Conservation (phyloP, 2,888 invertebrate species). For the Masnerella sp. region DNA sequence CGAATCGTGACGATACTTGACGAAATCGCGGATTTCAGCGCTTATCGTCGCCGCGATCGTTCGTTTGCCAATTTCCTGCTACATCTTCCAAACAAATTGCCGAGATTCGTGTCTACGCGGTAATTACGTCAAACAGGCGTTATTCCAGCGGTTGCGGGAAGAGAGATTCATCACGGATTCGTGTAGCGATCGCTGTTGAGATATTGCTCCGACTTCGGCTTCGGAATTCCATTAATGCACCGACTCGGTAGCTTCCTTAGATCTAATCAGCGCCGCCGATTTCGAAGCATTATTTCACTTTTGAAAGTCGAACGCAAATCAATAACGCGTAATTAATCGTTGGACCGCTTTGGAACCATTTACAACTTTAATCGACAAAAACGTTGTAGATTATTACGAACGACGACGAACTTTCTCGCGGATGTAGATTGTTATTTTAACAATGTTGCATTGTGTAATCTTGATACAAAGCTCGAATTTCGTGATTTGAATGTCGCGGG, state of each 20-base stretch:
- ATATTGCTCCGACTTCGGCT: conserved; percentile 6
- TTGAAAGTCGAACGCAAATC: no score
- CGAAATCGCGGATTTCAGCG: conserved; percentile 23
- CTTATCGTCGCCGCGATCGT: conserved; percentile 31
- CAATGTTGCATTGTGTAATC: no score
- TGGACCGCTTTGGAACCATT: no score
- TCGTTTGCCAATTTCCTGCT: conserved; percentile 34
- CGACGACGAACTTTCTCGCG: no score
- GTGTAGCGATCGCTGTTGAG: conserved; percentile 39
- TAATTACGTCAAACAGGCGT: conserved; percentile 49
- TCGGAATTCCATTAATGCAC: conserved; percentile 22
- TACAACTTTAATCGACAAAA: no score
- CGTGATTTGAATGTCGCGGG: no score
- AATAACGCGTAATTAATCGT: no score
- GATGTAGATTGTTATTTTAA: no score
- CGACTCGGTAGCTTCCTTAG: conserved; percentile 12
- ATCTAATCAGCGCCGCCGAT: conserved; percentile 3
- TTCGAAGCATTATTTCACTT: not conserved
- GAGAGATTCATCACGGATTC: conserved; percentile 51
- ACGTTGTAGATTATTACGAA: no score
- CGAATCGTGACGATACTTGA: conserved; percentile 29
- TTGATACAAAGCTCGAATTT: no score
- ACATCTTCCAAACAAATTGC: conserved; percentile 36
- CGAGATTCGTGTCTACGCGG: conserved; percentile 47
- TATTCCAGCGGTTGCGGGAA: conserved; percentile 45